Evolutionary conservation across 2,888 invertebrate species (phyloP), one percentile per base, ranked within the genome.

Genomic region (Mactromeris polynyma): DNA sequence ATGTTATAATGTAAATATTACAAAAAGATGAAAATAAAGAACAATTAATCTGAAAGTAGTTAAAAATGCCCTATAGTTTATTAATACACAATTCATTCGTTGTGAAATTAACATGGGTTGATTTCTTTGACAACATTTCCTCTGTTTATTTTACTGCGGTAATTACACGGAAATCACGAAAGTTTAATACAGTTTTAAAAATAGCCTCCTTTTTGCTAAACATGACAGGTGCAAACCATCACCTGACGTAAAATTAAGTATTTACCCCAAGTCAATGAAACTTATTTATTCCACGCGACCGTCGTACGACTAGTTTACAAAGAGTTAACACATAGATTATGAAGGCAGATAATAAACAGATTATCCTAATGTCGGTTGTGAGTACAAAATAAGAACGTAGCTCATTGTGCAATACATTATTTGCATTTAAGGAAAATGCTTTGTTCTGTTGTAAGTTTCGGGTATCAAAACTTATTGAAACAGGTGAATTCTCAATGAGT

Each of bases 201-300:
- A 31, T 73, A 38, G 46, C 33, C 73, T 42, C 7, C 26, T 36
- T 36, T 9, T 69, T 46, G 11, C 33, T 17, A 7, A 85, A 54
- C 36, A 14, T 11, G 81, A 77, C 91, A 91, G 91, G 89, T 91
- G 91, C 80, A 82, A 19, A 17, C 33, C 31, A 64, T 51, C 88
- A 88, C 88, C 91, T 88, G 88, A 88, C 86, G 80, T 69, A 81
- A 88, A 88, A 85, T 64, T 89, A 79, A 85, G 85, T 86, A 58
- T 86, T 86, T 89, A 78, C 77, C n/a, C 58, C 31, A 19, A 51
- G 46, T 26, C 79, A n/a, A n/a, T 54, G 51, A 42, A 54, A 40
- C n/a, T 46, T 36, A 54, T 64, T 85, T 85, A 38, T 58, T 64
- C 82, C 88, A 85, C 85, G 82, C 88, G 88, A 51, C 85, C 79